phyloP scores from a whole-genome alignment of 2,113 vertebrate species.

The Bos indicus region DNA sequence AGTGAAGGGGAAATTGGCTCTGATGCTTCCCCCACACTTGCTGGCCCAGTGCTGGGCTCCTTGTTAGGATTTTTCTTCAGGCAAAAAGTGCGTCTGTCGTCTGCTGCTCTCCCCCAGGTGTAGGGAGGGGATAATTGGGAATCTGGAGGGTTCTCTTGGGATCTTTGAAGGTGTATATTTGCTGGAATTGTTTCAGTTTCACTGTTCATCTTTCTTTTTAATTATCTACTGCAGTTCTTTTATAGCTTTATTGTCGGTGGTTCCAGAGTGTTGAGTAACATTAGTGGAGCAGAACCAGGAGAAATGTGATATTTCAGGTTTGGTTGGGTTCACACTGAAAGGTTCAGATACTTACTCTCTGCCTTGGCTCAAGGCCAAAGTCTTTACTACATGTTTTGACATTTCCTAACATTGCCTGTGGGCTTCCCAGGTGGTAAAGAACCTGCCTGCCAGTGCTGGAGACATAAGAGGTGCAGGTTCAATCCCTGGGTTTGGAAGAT shows the following conservation, averaged over 20 bases:
- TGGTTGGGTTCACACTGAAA: not conserved
- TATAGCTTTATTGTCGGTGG: slow-evolving; percentile 21
- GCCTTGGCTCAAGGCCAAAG: slow-evolving; percentile 3
- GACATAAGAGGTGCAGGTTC: not conserved
- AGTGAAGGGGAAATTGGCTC: not conserved
- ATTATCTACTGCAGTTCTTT: not conserved
- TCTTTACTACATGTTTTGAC: slow-evolving; percentile 38
- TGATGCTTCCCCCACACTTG: not conserved
- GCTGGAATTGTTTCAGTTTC: not conserved
- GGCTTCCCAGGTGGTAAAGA: not conserved
- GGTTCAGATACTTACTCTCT: not conserved
- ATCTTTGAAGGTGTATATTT: not conserved
- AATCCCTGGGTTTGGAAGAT: not conserved
- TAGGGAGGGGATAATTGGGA: not conserved
- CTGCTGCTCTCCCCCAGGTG: not conserved
- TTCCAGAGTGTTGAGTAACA: slow-evolving; percentile 19
- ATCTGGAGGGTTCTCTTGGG: not conserved
- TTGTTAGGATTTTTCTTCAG: not conserved
- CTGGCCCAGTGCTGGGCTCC: not conserved
- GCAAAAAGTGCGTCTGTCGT: not conserved
- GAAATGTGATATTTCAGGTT: slow-evolving; percentile 59
- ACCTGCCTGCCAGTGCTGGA: not conserved
- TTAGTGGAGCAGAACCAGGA: not conserved
- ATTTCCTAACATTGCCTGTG: not conserved
- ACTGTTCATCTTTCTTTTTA: slow-evolving; percentile 17